Evolutionary conservation across 1,140 invertebrate genomes (phyloP).

Genomic region (Goniozus legneri): DNA sequence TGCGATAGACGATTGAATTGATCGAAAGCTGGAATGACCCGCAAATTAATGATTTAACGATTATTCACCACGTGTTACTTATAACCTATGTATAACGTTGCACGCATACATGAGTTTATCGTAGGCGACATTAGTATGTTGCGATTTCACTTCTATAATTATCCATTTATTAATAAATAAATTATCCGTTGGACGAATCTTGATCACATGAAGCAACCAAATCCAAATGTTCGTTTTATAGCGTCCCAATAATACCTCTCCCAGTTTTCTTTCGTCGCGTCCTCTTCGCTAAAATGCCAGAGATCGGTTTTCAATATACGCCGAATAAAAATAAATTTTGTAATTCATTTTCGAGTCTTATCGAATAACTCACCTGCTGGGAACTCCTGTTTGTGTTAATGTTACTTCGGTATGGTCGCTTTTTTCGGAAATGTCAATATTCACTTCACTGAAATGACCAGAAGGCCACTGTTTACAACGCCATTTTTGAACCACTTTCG

Average conservation of each 20-base stretch:
- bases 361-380: conserved; percentile 54
- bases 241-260: conserved; percentile 88
- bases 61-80: no score
- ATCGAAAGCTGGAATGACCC: no score
- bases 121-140: no score
- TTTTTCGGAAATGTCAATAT: conserved; percentile 79
- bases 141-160: no score
- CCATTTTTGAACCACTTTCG: conserved; percentile 91
- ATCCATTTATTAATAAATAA: conserved; percentile 41
- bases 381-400: conserved; percentile 78
- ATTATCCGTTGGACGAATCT: conserved; percentile 21
- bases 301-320: not conserved
- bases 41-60: no score
- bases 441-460: conserved; percentile 87
- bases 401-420: conserved; percentile 78
- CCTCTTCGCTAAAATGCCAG: conserved; percentile 63
- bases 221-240: conserved; percentile 90
- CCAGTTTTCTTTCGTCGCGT: conserved; percentile 85
- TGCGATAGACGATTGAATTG: no score
- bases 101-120: no score
- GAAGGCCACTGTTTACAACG: conserved; percentile 91
- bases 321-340: conserved; percentile 13
- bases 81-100: no score
- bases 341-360: not conserved
- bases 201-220: conserved; percentile 74